A percentile compares a stretch with the other conserved stretches of the same genome.
Evolutionary conservation across 1,140 invertebrate genomes (phyloP).

Genomic region (Hestina assimilis): DNA sequence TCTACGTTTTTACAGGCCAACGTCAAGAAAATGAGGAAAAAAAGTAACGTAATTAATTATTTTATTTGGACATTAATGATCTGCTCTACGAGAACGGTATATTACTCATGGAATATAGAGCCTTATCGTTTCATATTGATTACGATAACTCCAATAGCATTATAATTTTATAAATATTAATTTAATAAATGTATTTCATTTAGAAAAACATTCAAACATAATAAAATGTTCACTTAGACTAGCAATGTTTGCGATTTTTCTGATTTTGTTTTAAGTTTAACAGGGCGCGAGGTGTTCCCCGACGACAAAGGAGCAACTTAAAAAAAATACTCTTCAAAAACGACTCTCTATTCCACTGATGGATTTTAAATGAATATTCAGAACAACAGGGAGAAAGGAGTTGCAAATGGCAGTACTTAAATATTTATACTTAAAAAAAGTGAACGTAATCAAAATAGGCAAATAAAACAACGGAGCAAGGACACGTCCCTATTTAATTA

Average conservation of each 20-base stretch:
- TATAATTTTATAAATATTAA: no score
- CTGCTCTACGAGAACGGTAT: constrained; percentile 49
- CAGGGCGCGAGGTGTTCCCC: constrained; percentile 2
- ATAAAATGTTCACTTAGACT: background rate
- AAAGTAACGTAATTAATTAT: constrained; percentile 73
- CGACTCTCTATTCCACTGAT: constrained; percentile 62
- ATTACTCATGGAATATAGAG: background rate
- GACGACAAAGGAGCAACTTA: constrained; percentile 51
- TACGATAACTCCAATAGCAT: no score
- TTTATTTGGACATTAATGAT: constrained; percentile 75
- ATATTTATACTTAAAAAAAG: constrained; percentile 53
- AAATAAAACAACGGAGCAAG: constrained; percentile 68
- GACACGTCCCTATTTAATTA: constrained; percentile 74
- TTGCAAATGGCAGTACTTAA: constrained; percentile 58
- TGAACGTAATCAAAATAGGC: constrained; percentile 63
- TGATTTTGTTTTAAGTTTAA: background rate
- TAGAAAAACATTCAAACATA: background rate
- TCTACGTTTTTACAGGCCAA: constrained; percentile 60
- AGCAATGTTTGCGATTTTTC: background rate
- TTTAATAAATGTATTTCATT: no score
- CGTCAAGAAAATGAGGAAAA: constrained; percentile 66
- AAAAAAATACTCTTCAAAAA: constrained; percentile 63
- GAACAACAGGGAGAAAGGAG: constrained; percentile 63
- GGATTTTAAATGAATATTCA: constrained; percentile 75
- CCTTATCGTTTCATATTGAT: background rate